Percentiles rank a stretch among this genome's conserved stretches.
phyloP scores from a whole-genome alignment of 2,113 vertebrate species.

The Gallinago undulata region DNA sequence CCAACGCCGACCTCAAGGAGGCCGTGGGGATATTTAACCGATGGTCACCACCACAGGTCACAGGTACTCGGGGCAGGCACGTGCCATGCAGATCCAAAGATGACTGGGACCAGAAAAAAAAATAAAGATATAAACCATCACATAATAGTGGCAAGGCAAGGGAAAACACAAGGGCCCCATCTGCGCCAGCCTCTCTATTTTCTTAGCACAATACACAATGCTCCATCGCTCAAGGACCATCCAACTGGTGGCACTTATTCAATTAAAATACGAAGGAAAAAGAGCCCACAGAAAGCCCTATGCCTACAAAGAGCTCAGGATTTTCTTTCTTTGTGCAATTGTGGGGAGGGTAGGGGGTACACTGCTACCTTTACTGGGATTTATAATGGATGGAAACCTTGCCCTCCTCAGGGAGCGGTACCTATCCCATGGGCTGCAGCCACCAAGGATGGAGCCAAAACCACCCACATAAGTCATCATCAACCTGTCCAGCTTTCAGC shows the following conservation, averaged over 20 bases:
- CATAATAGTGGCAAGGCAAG: not conserved
- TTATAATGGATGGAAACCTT: not conserved
- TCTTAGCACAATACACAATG: not conserved
- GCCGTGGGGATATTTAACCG: not conserved
- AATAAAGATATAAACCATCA: not conserved
- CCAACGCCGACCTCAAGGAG: rapidly evolving
- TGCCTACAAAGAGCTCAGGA: not conserved
- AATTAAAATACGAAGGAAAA: not conserved
- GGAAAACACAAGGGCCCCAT: not conserved
- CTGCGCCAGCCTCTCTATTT: not conserved
- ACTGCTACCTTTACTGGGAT: not conserved
- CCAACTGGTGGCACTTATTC: not conserved
- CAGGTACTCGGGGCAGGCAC: not conserved
- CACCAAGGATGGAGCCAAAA: not conserved
- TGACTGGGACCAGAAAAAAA: not conserved
- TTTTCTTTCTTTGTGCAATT: not conserved
- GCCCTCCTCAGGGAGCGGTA: rapidly evolving
- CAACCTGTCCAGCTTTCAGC: not conserved
- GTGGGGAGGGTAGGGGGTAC: not conserved
- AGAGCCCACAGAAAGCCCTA: not conserved
- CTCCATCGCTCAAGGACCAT: not conserved
- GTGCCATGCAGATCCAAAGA: not conserved
- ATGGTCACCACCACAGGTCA: not conserved
- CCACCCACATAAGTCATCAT: not conserved
- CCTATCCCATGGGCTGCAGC: not conserved